Base-by-base conservation (phyloP, 2,113 vertebrate species). In the Trematomus loennbergii region DNA sequence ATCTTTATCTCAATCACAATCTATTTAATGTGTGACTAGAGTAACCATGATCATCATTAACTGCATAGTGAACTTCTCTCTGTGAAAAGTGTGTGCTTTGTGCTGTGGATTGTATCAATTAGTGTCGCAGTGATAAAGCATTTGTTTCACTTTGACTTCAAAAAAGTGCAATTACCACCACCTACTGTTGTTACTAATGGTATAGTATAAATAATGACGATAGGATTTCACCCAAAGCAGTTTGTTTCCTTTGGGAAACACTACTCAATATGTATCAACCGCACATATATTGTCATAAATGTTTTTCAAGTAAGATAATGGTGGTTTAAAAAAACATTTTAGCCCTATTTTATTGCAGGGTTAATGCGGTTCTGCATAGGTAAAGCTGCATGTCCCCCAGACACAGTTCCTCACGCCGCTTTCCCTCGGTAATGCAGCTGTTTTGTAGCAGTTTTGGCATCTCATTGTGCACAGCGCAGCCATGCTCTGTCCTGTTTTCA, bases 91-190 rank as follows among this genome's bases (percentile, higher is more conserved):
- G 48, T 40, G 6, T 36, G 15, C 7, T 63, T 54, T 1, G 17
- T 15, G 55, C 3, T 68, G 63, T n/a, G 36, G 55, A 29, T 69
- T 29, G 13, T 50, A 9, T 29, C 69, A 59, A 60, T 22, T 22
- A n/a, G 50, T 48, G 0, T 71, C 43, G 3, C 25, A 29, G 25
- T 29, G 29, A 29, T 70, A 13, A 72, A 58, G 18, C 63, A 69
- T 59, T 71, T 72, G n/a, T 61, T 40, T 63, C 57, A n/a, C 29
- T 63, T 12, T 45, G 59, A 55, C 58, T 50, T 70, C 57, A 60
- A 10, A 36, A 20, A 61, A 50, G 60, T 36, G 48, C 25, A 53
- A 64, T 59, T 59, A 54, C 2, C 43, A 62, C 65, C 12, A 54
- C 25, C 25, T n/a, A 17, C 25, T 11, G 66, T 12, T 49, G 20